Conservation (phyloP, 2,113 vertebrate genomes). For the Ctenomys sociabilis region DNA sequence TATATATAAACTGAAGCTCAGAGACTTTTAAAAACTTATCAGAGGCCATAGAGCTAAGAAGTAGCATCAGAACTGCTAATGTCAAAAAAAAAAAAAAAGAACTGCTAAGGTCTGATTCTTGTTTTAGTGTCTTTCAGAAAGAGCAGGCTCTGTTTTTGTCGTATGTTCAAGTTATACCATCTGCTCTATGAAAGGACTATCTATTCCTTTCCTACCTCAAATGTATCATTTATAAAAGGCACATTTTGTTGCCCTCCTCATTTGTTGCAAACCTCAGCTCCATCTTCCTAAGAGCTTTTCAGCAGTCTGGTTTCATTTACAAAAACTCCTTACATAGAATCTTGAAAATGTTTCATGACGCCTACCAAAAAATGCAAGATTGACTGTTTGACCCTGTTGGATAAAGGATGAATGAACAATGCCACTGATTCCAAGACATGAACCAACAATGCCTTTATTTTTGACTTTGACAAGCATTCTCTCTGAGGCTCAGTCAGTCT, state of each 20-base stretch:
- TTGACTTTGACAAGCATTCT: conserved; percentile 68
- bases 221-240: conserved; percentile 60
- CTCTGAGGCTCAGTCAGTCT: conserved; percentile 27
- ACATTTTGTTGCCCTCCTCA: conserved; percentile 61
- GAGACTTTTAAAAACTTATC: neutral
- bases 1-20: neutral
- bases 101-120: neutral
- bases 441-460: conserved; percentile 71
- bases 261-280: conserved; percentile 71
- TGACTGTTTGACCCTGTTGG: conserved; percentile 69
- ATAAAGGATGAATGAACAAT: conserved; percentile 77
- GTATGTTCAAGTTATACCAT: conserved; percentile 44
- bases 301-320: conserved; percentile 72
- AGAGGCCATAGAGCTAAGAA: neutral
- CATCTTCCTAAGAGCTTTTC: conserved; percentile 51
- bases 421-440: conserved; percentile 51
- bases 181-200: conserved; percentile 62
- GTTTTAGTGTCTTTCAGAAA: conserved; percentile 63
- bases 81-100: too few species aligned
- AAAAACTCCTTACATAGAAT: conserved; percentile 78
- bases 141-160: conserved; percentile 61
- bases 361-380: conserved; percentile 78
- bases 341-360: conserved; percentile 67
- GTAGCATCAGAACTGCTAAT: neutral
- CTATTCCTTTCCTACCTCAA: conserved; percentile 56